Evolutionary conservation across 37 sponge, comb jelly and placozoan genomes (phyloP), one percentile per base, ranked within the genome.

Genomic region (Bolinopsis microptera): DNA sequence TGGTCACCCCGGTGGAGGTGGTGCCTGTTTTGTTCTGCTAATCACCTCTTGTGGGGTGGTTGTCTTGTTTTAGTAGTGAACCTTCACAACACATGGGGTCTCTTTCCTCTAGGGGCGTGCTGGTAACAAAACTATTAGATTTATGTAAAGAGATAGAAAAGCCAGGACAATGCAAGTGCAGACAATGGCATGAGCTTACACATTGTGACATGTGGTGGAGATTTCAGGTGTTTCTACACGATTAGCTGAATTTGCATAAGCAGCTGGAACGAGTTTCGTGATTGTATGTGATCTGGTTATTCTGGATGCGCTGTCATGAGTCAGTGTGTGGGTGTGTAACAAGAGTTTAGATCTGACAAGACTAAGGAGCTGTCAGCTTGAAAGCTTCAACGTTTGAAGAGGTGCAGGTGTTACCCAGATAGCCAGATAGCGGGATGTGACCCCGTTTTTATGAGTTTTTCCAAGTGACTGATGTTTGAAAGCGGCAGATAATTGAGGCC

Each of bases 221-320:
- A 5, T 48, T 5, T 48, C 61, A 48, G 61, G 61, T 13, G 13
- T 48, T 48, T 48, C 61, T 48, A 13, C n/a, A n/a, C 61, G 61
- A 48, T 48, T 48, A 48, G 61, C 61, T 48, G 61, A 48, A 48
- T 48, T 48, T 48, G 61, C 61, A 48, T 48, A 48, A 48, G 13
- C 61, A 18, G 61, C 61, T 48, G 61, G 61, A 48, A 48, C 61
- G 61, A 48, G 61, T 18, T 18, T 13, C 61, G 61, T 48, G 61
- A 48, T 48, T 48, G 13, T 5, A 13, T 48, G n/a, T n/a, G n/a
- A n/a, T n/a, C n/a, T n/a, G n/a, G n/a, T n/a, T n/a, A n/a, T n/a
- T n/a, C n/a, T n/a, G n/a, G n/a, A n/a, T n/a, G n/a, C n/a, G n/a
- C 94, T 0, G 93, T 94, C 35, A 93, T 76, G 1, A 48, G 61